A percentile compares a stretch with the other conserved stretches of the same genome.
These are phyloP conservation scores for Neoaliturus tenellus DNA, from an alignment of 2,888 invertebrate genomes.

Conservation along the genomic window DNA sequence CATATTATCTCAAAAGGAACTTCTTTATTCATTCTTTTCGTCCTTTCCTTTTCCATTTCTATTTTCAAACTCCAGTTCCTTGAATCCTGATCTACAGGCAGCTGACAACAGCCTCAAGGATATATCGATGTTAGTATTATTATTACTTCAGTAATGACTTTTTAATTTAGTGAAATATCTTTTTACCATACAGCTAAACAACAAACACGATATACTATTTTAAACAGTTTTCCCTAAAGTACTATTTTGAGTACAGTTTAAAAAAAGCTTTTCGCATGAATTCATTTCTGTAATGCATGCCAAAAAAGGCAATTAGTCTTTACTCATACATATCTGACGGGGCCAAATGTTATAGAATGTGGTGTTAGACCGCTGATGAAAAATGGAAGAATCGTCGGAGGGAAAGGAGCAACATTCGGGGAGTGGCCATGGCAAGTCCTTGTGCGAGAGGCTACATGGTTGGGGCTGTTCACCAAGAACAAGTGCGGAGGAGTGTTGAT, in stretches of 20 bases:
- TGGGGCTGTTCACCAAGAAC: constrained; percentile 95
- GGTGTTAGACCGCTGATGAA: constrained; percentile 87
- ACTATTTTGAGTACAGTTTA: not conserved
- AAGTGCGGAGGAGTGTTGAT: constrained; percentile 97
- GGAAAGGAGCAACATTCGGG: constrained; percentile 90
- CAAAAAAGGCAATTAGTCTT: not conserved
- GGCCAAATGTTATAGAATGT: constrained; percentile 79
- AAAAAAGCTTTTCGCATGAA: too few species aligned
- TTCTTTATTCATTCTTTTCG: not conserved
- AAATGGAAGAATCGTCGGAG: constrained; percentile 91
- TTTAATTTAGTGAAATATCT: not conserved
- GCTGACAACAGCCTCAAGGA: constrained; percentile 27
- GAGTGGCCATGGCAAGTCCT: constrained; percentile 97
- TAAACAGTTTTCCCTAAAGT: not conserved
- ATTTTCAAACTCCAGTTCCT: not conserved
- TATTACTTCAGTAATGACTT: constrained; percentile 1
- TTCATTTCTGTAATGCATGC: too few species aligned
- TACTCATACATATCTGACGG: not conserved
- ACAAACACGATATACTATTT: not conserved
- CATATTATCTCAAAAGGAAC: not conserved
- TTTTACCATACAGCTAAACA: not conserved
- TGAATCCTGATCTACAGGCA: constrained; percentile 17
- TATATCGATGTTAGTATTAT: constrained; percentile 33
- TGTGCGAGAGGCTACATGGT: constrained; percentile 94
- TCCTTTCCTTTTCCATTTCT: constrained; percentile 33